Base-by-base conservation (phyloP, 2,888 invertebrate species). In the Drosophila cognata region DNA sequence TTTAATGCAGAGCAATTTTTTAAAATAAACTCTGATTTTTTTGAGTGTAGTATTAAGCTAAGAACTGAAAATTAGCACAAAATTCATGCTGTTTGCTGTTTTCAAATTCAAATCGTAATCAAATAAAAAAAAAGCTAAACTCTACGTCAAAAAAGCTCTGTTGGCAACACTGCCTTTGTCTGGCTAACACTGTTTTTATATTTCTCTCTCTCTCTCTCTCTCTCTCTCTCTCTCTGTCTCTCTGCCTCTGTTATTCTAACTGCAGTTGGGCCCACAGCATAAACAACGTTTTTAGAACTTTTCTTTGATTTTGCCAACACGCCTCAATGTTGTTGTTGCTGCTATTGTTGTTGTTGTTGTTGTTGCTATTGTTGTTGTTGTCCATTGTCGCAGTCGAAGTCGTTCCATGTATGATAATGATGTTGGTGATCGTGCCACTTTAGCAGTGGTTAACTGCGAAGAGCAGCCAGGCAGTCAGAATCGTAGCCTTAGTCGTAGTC, bases 351-450 rank as follows among this genome's bases (percentile, higher is more conserved):
- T 25, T 41, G 58, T 25, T 41, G 58, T 55, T 69, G 61, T 58
- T 63, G 59, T 57, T 60, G 68, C 61, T 82, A 76, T 80, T 80
- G 79, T 82, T 70, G 77, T 74, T 65, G 76, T 72, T 41, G 74
- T 52, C 66, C 43, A 69, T 43, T 53, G 41, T 62, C 43, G 51
- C 16, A 41, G 52, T 52, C 52, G 51, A 33, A 69, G 69, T 50
- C 46, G 68, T 76, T 74, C 72, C 69, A 80, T 83, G 71, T 89
- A 88, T 88, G 90, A 90, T 88, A 90, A 90, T 88, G 89, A 90
- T 82, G 90, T 88, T 89, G 84, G 69, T 83, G 91, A 89, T 89
- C 89, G 89, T 89, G 89, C 91, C 91, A 89, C 90, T 89, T 89
- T 91, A 90, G 88, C 88, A 84, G 80, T 88, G 87, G 71, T 79